A percentile compares a stretch with the other conserved stretches of the same genome.
These are phyloP conservation scores for Rhipidura dahli DNA, from an alignment of 2,113 vertebrate genomes.

Conservation along the genomic window DNA sequence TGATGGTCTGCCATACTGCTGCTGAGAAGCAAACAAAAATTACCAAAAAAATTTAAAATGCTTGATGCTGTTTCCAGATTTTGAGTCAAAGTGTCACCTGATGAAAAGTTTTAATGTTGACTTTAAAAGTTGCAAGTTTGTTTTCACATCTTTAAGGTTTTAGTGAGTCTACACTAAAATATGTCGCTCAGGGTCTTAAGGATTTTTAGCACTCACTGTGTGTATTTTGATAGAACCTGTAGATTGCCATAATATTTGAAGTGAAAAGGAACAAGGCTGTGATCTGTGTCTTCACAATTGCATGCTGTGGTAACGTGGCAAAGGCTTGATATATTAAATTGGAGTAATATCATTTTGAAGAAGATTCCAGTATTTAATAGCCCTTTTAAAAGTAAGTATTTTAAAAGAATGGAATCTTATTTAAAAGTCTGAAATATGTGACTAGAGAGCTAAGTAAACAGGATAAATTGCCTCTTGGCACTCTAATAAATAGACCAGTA, in stretches of 20 bases:
- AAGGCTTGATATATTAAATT: neutral
- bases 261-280: neutral
- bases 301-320: neutral
- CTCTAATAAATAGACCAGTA: conserved; percentile 6
- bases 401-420: neutral
- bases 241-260: neutral
- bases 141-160: neutral
- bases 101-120: neutral
- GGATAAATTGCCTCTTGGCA: conserved; percentile 26
- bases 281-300: neutral
- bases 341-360: neutral
- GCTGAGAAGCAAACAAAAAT: neutral
- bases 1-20: neutral
- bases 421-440: neutral
- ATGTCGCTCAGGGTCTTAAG: neutral
- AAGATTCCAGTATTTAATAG: neutral
- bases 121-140: neutral
- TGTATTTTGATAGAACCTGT: neutral
- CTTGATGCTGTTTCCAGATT: neutral
- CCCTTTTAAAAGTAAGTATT: neutral
- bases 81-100: neutral
- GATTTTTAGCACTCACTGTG: neutral
- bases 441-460: neutral
- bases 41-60: neutral
- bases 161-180: neutral